These are phyloP conservation scores for Trachops cirrhosus DNA, from an alignment of 2,797 vertebrate species.

Conservation along the genomic window DNA sequence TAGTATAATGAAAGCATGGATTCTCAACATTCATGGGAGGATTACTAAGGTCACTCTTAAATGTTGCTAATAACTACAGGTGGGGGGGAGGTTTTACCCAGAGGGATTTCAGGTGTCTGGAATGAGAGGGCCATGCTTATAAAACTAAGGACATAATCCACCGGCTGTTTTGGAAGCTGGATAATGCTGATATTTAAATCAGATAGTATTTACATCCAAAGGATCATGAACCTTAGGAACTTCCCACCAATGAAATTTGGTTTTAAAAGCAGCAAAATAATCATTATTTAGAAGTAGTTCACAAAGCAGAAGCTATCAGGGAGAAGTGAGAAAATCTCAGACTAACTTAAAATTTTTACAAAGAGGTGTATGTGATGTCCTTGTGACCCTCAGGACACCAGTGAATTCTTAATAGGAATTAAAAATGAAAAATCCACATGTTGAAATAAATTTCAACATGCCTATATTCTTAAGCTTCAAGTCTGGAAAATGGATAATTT, in stretches of 20 bases:
- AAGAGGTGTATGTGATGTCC: neutral
- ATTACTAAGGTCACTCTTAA: slow-evolving; percentile 41
- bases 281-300: neutral
- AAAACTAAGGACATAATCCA: slow-evolving; percentile 2
- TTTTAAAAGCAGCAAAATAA: slow-evolving; percentile 3
- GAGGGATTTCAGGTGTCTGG: slow-evolving; percentile 46
- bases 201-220: neutral
- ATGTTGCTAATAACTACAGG: slow-evolving; percentile 14
- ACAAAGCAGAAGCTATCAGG: neutral
- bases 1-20: slow-evolving; percentile 33
- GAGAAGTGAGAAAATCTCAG: neutral
- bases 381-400: neutral
- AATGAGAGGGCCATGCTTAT: neutral
- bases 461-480: neutral
- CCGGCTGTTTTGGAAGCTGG: slow-evolving; percentile 50
- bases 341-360: neutral
- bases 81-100: slow-evolving; percentile 36
- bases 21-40: slow-evolving; percentile 43
- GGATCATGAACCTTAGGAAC: neutral
- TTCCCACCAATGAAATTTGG: slow-evolving; percentile 3
- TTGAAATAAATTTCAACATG: neutral
- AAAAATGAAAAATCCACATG: neutral
- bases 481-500: neutral
- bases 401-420: neutral
- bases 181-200: neutral